Base-by-base conservation (phyloP, 1,140 invertebrate genomes). In the Drosophila tropicalis region DNA sequence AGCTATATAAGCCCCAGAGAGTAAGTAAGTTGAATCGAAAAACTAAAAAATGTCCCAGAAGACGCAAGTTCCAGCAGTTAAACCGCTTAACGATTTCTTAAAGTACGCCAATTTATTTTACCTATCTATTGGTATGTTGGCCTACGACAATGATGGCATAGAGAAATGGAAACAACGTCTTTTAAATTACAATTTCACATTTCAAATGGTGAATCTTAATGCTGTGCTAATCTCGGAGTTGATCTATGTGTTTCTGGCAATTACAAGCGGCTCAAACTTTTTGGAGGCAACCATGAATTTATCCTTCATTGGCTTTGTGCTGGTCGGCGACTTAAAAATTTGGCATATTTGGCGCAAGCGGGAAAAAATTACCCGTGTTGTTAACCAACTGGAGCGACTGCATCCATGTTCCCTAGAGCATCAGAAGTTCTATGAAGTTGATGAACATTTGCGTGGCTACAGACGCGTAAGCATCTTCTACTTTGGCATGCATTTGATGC, bases 281-380 rank as follows among this genome's bases (percentile, higher is more conserved):
- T 47, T 89, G 9, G 83, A 90, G 60, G 83, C 90, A 41, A 91
- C 79, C 17, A 85, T 89, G 86, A 90, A 79, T 55, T 51, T 89
- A 0, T 85, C 90, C 1, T 90, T 84, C 54, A 82, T 90, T n/a
- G 86, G 83, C 0, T 91, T 85, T 32, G 86, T 90, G 1, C 34
- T 90, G 6, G 70, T 91, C 6, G 80, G 83, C 0, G 86, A 77
- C 25, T 40, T 89, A 0, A 91, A 91, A 40, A 89, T 91, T n/a
- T 72, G 69, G 15, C 61, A 71, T 32, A 84, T 91, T 15, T 77
- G 71, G 66, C 67, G 63, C 0, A 64, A 72, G n/a, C 69, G 66
- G 1, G 15, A 15, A 1, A 47, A 64, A 12, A 67, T 91, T 5
- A 79, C 74, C 1, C 17, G 51, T 0, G 63, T 91, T 5, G 72